Conservation (phyloP, 1,140 invertebrate species). For the Panagrolaimus sp. region DNA sequence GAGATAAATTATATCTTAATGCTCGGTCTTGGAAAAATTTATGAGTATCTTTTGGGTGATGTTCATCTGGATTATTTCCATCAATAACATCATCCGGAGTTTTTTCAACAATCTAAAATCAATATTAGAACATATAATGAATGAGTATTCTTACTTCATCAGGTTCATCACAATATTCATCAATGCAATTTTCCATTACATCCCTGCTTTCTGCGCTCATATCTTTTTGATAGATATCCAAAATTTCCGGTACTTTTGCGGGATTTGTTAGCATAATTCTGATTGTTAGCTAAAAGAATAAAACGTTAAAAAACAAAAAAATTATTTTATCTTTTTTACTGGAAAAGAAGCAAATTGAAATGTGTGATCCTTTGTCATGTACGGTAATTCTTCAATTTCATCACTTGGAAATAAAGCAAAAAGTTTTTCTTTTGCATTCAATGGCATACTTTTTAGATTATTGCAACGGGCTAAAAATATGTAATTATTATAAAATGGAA, state of each 20-base stretch:
- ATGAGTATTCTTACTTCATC: background rate
- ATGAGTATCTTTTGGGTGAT: background rate
- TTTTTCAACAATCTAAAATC: background rate
- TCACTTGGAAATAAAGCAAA: background rate
- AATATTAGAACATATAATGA: too few relatives aligned
- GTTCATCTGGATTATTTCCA: background rate
- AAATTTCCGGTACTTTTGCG: conserved; percentile 6
- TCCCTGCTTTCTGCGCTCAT: background rate
- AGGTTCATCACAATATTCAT: conserved; percentile 5
- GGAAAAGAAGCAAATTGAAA: conserved; percentile 9
- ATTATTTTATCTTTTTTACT: background rate
- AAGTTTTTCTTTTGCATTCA: conserved; percentile 2
- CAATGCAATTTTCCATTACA: conserved; percentile 1
- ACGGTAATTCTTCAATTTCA: conserved; percentile 6
- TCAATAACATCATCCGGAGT: background rate
- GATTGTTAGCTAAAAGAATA: background rate
- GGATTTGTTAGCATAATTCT: conserved; percentile 1
- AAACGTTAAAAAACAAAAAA: background rate
- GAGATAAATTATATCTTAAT: background rate
- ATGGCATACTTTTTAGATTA: background rate
- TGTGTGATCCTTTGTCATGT: conserved; percentile 10
- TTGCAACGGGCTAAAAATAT: background rate
- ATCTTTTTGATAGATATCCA: conserved; percentile 12
- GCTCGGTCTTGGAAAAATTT: conserved; percentile 13
- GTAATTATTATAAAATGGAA: too few relatives aligned